Evolutionary conservation across 2,113 vertebrate species (phyloP), one percentile per base, ranked within the genome.

Genomic region (Calypte anna): DNA sequence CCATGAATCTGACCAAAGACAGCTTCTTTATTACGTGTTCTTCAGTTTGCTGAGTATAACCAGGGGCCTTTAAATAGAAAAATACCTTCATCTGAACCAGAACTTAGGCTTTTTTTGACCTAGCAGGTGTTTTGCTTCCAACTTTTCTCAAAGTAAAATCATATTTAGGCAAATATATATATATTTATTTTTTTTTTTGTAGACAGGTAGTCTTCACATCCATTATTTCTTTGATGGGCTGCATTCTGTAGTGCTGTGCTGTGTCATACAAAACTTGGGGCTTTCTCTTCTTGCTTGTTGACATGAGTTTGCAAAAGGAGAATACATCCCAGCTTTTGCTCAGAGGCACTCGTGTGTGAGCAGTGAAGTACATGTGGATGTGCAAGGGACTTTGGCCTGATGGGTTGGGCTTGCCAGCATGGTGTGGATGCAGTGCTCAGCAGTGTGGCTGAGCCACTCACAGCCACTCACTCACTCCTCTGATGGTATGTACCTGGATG

Each of bases 221-320:
- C 6, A 0, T 33, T 28, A 31, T 31, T 70, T 62, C n/a, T 68
- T 73, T 5, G 6, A 22, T 40, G 70, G 33, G 27, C 5, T 0
- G 22, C 9, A 4, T 44, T 54, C 36, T 0, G 0, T 19, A 27
- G 33, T 7, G 12, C 61, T 61, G 48, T 0, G 0, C 15, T 22
- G 10, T 6, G 12, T 36, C 43, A 18, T 51, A 19, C 12, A 7
- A 30, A 66, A 40, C 23, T 22, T 23, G 27, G 7, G 10, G 7
- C 21, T 57, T 85, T 66, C 51, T 81, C 18, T 44, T 80, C 59
- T 55, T 55, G 33, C 38, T 64, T 57, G 24, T 36, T 13, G 17
- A 9, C 3, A 1, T 31, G 22, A 73, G 23, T 40, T 55, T 58
- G 61, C 24, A 54, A 61, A 69, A 77, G 57, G 33, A 62, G 44